These are phyloP conservation scores for Monopterus albus DNA, from an alignment of 2,113 vertebrate genomes.

Conservation along the genomic window DNA sequence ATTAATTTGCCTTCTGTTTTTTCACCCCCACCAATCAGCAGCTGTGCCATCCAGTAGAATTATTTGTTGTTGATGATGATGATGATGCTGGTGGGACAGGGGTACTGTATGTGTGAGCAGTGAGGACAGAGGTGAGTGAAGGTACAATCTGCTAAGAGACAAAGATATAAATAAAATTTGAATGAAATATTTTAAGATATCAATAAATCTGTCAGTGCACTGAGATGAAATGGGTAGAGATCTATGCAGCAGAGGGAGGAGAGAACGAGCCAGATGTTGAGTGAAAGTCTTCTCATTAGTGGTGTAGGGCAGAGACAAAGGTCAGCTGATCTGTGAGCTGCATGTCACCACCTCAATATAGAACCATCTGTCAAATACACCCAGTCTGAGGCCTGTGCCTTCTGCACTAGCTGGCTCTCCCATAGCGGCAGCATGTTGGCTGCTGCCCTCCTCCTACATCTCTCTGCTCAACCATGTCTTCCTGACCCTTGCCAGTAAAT, in stretches of 20 bases:
- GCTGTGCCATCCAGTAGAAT: constrained; percentile 4
- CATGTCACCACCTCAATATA: constrained; percentile 55
- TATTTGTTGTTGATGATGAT: constrained; percentile 2
- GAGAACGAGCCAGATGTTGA: constrained; percentile 1
- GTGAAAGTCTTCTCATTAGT: constrained; percentile 59
- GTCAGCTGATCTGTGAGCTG: constrained; percentile 64
- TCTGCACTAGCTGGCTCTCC: no score
- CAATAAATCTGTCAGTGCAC: not conserved
- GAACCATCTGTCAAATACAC: constrained; percentile 54
- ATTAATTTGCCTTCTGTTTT: constrained; percentile 63
- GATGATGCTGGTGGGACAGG: not conserved
- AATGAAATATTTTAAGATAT: not conserved
- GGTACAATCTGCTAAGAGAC: not conserved
- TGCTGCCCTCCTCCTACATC: no score
- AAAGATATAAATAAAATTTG: constrained; percentile 6
- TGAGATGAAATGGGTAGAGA: not conserved
- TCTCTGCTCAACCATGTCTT: no score
- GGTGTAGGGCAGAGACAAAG: constrained; percentile 35
- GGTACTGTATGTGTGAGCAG: not conserved
- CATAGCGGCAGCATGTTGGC: no score
- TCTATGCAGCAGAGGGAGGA: not conserved
- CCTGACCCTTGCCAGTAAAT: no score
- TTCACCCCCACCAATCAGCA: constrained; percentile 40
- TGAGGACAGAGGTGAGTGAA: not conserved
- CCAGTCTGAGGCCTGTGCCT: not conserved